Evolutionary conservation across 2,888 invertebrate species (phyloP).

Genomic region (Pyrgus malvae): DNA sequence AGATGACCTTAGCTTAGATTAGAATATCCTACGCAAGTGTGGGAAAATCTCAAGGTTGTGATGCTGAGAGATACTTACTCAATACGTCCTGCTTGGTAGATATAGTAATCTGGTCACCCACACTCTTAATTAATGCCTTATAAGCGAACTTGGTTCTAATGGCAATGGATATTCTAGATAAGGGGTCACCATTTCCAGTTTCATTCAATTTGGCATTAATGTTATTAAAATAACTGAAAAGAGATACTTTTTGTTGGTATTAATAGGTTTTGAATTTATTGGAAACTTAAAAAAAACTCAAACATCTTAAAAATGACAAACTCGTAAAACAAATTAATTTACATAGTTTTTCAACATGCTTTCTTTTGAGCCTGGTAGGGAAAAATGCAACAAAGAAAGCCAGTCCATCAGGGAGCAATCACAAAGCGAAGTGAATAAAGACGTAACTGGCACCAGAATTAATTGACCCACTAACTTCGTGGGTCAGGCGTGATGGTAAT

Average conservation of each 20-base stretch:
- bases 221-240: background rate
- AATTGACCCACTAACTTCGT: slow-evolving; percentile 21
- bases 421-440: background rate
- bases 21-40: slow-evolving; percentile 49
- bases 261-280: too few species aligned
- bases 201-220: too few species aligned
- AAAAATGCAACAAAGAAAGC: background rate
- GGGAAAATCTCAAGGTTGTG: slow-evolving; percentile 49
- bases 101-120: slow-evolving; percentile 56
- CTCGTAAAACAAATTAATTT: background rate
- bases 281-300: too few species aligned
- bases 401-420: background rate
- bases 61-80: slow-evolving; percentile 37
- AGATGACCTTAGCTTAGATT: slow-evolving; percentile 32
- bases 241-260: too few species aligned
- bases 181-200: too few species aligned
- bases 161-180: background rate
- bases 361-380: too few species aligned
- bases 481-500: slow-evolving; percentile 18
- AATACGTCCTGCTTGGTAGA: slow-evolving; percentile 45
- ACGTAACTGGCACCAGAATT: slow-evolving; percentile 2
- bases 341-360: background rate
- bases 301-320: too few species aligned
- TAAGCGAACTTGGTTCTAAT: slow-evolving; percentile 29
- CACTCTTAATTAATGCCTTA: slow-evolving; percentile 59